phyloP scores from a whole-genome alignment of 2,888 invertebrate genomes.

The Smittia aterrima region DNA sequence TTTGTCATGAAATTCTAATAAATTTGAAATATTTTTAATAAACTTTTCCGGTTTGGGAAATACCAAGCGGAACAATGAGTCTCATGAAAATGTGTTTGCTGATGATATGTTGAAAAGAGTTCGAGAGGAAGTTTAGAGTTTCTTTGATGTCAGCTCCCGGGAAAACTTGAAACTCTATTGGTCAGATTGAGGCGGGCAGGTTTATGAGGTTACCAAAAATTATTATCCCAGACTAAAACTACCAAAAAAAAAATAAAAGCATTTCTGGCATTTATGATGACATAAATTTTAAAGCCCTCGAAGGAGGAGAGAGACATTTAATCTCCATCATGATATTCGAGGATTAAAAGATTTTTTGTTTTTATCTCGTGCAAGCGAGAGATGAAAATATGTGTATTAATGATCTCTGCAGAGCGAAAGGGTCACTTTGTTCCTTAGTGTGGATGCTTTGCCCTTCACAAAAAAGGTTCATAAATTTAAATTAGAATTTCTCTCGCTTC shows the following conservation, averaged over 20 bases:
- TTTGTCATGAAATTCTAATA: conserved; percentile 22
- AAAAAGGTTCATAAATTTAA: conserved; percentile 32
- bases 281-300: conserved; percentile 19
- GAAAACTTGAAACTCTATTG: too few species aligned
- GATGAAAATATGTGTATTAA: conserved; percentile 24
- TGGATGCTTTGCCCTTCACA: conserved; percentile 1
- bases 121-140: background rate
- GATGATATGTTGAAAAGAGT: background rate
- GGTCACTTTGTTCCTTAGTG: conserved; percentile 21
- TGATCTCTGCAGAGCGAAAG: conserved; percentile 18
- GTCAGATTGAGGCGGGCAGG: too few species aligned
- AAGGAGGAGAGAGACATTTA: conserved; percentile 9
- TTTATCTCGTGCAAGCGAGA: background rate
- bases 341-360: background rate
- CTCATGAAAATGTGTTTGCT: conserved; percentile 11
- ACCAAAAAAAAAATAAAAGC: conserved; percentile 24
- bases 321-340: conserved; percentile 18
- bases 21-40: conserved; percentile 4
- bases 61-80: background rate
- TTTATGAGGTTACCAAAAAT: conserved; percentile 14
- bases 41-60: background rate
- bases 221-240: conserved; percentile 21
- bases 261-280: conserved; percentile 33
- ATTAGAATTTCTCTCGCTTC: background rate
- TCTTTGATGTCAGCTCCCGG: background rate